These are phyloP conservation scores for Brachyalestes nurse DNA, from an alignment of 2,797 vertebrate species.

Conservation along the genomic window DNA sequence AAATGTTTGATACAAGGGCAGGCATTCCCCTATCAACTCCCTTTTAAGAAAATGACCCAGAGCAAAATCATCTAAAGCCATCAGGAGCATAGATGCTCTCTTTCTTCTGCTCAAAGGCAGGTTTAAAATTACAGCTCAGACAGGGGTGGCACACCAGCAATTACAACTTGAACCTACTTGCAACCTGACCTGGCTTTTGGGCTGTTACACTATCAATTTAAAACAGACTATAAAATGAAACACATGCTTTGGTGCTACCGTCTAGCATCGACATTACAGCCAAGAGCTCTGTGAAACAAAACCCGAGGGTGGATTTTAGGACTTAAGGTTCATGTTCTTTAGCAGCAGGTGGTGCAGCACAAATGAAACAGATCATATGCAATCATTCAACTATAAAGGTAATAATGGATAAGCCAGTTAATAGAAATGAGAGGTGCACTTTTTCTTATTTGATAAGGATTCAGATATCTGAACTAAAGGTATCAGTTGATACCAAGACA, in stretches of 20 bases:
- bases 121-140: constrained; percentile 73
- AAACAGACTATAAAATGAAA: constrained; percentile 51
- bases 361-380: constrained; percentile 20
- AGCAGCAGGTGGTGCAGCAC: constrained; percentile 26
- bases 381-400: constrained; percentile 13
- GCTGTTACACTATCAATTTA: constrained; percentile 55
- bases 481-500: no score
- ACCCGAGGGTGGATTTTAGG: constrained; percentile 30
- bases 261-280: constrained; percentile 11
- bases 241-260: constrained; percentile 35
- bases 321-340: constrained; percentile 29
- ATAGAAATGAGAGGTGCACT: neutral
- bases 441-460: neutral
- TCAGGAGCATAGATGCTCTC: constrained; percentile 59
- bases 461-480: no score
- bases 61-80: constrained; percentile 62
- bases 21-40: constrained; percentile 61
- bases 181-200: constrained; percentile 51
- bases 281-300: constrained; percentile 43
- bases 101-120: constrained; percentile 66
- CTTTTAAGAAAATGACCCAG: constrained; percentile 61
- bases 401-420: constrained; percentile 25
- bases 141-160: constrained; percentile 63
- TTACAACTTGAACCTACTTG: constrained; percentile 67
- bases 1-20: constrained; percentile 1